phyloP scores from a whole-genome alignment of 1,140 invertebrate genomes.

The Laupala kohalensis region DNA sequence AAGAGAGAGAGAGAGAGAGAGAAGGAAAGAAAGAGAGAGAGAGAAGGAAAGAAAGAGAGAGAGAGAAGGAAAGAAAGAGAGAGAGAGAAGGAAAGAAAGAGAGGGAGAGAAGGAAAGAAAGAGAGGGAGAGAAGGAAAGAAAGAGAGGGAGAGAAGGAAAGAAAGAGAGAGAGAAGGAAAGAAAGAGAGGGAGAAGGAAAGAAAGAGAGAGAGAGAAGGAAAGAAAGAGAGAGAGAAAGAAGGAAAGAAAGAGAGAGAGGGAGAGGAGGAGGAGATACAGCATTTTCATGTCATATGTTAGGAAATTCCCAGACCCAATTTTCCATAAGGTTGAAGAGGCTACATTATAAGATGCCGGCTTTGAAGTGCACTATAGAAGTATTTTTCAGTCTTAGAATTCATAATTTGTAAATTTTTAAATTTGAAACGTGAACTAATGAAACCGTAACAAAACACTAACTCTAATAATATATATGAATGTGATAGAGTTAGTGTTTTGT shows the following conservation, averaged over 20 bases:
- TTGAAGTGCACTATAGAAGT: too few relatives aligned
- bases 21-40: not conserved
- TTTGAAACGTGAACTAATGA: too few relatives aligned
- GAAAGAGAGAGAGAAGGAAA: not conserved
- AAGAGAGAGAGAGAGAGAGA: not conserved
- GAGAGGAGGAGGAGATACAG: too few relatives aligned
- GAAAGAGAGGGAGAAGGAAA: not conserved
- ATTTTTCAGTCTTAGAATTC: too few relatives aligned
- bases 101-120: not conserved
- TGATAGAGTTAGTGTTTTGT: too few relatives aligned
- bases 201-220: not conserved
- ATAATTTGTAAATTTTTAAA: too few relatives aligned
- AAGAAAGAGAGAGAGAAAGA: not conserved
- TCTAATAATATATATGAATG: too few relatives aligned
- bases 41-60: not conserved
- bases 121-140: not conserved
- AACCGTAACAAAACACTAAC: too few relatives aligned
- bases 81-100: not conserved
- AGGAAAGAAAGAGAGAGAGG: not conserved
- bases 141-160: not conserved
- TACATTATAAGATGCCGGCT: too few relatives aligned
- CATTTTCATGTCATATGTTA: too few relatives aligned
- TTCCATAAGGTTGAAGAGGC: too few relatives aligned
- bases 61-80: not conserved
- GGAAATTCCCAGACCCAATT: too few relatives aligned